Percentiles rank a stretch among this genome's conserved stretches.
Evolutionary conservation across 2,888 invertebrate genomes (phyloP).

Genomic region (Dryobotodes eremita): DNA sequence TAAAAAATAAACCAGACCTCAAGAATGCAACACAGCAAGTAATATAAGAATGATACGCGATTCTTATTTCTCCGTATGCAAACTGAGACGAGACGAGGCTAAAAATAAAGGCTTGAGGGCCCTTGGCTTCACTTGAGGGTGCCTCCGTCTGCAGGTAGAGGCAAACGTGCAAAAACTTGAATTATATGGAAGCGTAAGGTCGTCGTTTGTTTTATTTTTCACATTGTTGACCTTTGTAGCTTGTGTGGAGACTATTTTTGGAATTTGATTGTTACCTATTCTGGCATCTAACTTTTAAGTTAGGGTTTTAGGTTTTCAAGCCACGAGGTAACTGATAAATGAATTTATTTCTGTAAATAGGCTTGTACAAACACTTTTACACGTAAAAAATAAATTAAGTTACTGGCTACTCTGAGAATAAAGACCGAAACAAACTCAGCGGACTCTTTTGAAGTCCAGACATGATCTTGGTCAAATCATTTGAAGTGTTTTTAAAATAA

Average conservation of each 20-base stretch:
- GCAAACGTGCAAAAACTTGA: constrained; percentile 40
- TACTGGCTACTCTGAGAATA: no score
- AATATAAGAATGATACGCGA: constrained; percentile 55
- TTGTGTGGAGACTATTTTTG: constrained; percentile 21
- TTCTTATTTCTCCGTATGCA: constrained; percentile 63
- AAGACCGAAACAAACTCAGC: no score
- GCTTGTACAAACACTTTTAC: no score
- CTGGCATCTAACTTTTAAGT: background rate
- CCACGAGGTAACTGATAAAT: background rate
- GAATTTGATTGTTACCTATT: background rate
- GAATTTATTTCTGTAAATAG: background rate
- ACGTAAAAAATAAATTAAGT: no score
- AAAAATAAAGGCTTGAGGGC: constrained; percentile 64
- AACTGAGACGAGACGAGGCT: constrained; percentile 62
- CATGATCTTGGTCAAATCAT: no score
- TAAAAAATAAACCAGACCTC: constrained; percentile 34
- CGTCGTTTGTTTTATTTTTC: constrained; percentile 33
- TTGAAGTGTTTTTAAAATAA: background rate
- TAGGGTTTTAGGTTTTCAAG: background rate
- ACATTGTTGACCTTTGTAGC: constrained; percentile 22
- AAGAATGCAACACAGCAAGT: constrained; percentile 51
- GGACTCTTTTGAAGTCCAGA: no score
- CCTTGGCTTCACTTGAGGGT: constrained; percentile 31
- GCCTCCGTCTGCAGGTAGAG: constrained; percentile 34
- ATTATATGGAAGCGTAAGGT: constrained; percentile 12